Base-by-base conservation (phyloP, 1,140 invertebrate genomes). In the Cepaea nemoralis region DNA sequence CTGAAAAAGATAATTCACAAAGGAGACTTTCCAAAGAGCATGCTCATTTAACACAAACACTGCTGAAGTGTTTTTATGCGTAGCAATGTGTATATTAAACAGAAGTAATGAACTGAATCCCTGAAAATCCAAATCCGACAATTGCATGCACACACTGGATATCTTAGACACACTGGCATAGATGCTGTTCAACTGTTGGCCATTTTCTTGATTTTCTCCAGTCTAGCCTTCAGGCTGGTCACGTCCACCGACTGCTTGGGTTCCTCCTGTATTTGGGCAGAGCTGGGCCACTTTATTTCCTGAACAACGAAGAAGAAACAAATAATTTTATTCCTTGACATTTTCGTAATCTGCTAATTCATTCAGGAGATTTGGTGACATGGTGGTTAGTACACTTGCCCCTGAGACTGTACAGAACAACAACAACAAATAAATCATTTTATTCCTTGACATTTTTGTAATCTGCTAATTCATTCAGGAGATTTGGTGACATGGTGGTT, bases 151-250 rank as follows among this genome's bases (percentile, higher is more conserved):
- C 35, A 24, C 50, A 77, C 39, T 2, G 2, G 22, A 59, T 14
- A 35, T n/a, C n/a, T n/a, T n/a, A n/a, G n/a, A n/a, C n/a, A n/a
- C n/a, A n/a, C n/a, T n/a, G n/a, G n/a, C 45, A 76, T 76, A 22
- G 6, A n/a, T 24, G 8, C 8, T 69, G 37, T 37, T 82, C 80
- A 82, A 40, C 66, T 86, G 55, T 87, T 89, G 27, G 87, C 85
- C 77, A 90, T 85, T 70, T 87, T 85, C 80, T 89, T 89, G 40
- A 89, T 88, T 69, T 84, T 83, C 69, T 89, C 88, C 74, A 89
- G 78, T 45, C 88, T 80, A 66, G 85, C 85, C 80, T 89, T 89
- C 0, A 89, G 83, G 71, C 86, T 84, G 24, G 85, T 84, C 66
- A 89, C 85, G 67, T 89, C 87, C 16, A 86, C 83, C 0, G 81